phyloP scores from a whole-genome alignment of 1,140 invertebrate species.

The Phortica variegata region DNA sequence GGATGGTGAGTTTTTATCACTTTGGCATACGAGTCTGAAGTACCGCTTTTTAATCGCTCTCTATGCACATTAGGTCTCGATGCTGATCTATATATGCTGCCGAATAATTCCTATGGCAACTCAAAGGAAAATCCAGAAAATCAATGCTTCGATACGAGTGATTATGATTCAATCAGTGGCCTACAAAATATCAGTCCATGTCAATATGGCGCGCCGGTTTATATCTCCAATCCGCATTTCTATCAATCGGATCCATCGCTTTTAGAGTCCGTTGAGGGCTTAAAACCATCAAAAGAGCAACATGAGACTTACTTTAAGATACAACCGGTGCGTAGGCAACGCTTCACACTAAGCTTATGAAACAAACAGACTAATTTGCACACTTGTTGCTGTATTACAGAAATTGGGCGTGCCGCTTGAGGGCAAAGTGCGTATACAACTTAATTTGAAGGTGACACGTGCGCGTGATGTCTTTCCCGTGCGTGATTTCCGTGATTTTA shows the following conservation, averaged over 20 bases:
- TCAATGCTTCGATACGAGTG: slow-evolving; percentile 75
- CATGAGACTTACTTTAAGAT: slow-evolving; percentile 83
- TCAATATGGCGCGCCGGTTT: slow-evolving; percentile 84
- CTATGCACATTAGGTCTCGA: slow-evolving; percentile 61
- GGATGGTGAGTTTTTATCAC: slow-evolving; percentile 65
- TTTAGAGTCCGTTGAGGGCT: slow-evolving; percentile 69
- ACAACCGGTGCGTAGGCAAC: slow-evolving; percentile 70
- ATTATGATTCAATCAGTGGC: slow-evolving; percentile 71
- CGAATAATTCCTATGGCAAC: slow-evolving; percentile 69
- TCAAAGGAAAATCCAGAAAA: slow-evolving; percentile 70
- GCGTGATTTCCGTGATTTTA: slow-evolving; percentile 74
- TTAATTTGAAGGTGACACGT: slow-evolving; percentile 77
- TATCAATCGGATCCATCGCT: slow-evolving; percentile 77
- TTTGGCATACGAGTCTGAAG: no score
- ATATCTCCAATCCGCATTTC: slow-evolving; percentile 86
- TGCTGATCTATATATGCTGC: slow-evolving; percentile 72
- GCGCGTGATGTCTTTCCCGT: slow-evolving; percentile 71
- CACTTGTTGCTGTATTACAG: slow-evolving; percentile 57
- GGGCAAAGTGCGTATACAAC: slow-evolving; percentile 76
- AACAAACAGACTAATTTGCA: neutral
- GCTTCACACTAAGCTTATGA: neutral
- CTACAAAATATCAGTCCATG: slow-evolving; percentile 84
- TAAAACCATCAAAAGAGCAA: slow-evolving; percentile 69
- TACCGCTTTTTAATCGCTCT: no score
- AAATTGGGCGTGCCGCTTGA: slow-evolving; percentile 83